Evolutionary conservation across 2,113 vertebrate species (phyloP).

Genomic region (cat (Felis catus)): F.catus_Fca126_mat1.0 CM031415.1:203328001-203328500

Average conservation of each 20-base stretch:
- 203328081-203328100: constrained; percentile 48
- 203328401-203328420: not conserved
- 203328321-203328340: not conserved
- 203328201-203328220: not conserved
- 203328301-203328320: not conserved
- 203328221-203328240: constrained; percentile 24
- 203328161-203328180: not conserved
- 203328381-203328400: constrained; percentile 48
- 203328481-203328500: constrained; percentile 87
- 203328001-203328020: constrained; percentile 98
- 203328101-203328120: not conserved
- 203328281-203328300: not conserved
- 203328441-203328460: constrained; percentile 25
- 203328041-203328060: constrained; percentile 88
- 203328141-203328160: not conserved
- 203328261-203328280: not conserved
- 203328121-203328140: constrained; percentile 84
- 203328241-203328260: not conserved
- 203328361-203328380: constrained; percentile 86
- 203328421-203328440: constrained; percentile 39
- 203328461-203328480: not conserved
- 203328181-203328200: not conserved
- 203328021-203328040: constrained; percentile 89
- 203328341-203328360: not conserved
- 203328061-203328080: constrained; percentile 31